Evolutionary conservation across 1,140 invertebrate species (phyloP).

Genomic region (Tetragnatha versicolor): DNA sequence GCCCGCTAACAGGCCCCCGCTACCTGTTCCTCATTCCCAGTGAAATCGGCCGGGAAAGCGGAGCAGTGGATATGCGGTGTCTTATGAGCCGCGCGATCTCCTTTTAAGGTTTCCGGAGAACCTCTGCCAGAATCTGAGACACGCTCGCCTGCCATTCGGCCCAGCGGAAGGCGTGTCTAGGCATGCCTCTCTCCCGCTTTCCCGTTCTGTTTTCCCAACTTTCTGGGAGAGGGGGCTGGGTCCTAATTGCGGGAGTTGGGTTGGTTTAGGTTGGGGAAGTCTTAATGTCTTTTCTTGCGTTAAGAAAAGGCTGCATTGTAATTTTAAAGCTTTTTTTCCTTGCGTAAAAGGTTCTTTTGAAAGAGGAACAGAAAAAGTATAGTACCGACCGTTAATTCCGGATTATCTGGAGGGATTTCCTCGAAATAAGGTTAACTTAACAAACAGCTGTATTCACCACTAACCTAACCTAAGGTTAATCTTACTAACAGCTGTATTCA

Average conservation of each 20-base stretch:
- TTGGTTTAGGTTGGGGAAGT: too few relatives aligned
- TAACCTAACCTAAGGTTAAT: too few relatives aligned
- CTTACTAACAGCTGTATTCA: too few relatives aligned
- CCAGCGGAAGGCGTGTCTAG: neutral
- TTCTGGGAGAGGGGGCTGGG: neutral
- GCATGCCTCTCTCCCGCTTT: slow-evolving; percentile 23
- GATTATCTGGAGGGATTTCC: too few relatives aligned
- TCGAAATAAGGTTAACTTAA: too few relatives aligned
- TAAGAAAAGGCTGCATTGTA: too few relatives aligned
- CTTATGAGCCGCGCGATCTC: slow-evolving; percentile 20
- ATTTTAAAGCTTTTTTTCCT: too few relatives aligned
- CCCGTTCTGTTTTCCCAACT: neutral
- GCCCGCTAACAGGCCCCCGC: slow-evolving; percentile 23
- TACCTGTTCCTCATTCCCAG: slow-evolving; percentile 25
- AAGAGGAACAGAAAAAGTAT: too few relatives aligned
- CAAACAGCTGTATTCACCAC: too few relatives aligned
- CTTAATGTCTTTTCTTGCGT: too few relatives aligned
- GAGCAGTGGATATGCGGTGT: slow-evolving; percentile 28
- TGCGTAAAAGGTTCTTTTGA: too few relatives aligned
- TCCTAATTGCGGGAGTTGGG: neutral
- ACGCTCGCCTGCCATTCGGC: slow-evolving; percentile 10
- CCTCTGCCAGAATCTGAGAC: slow-evolving; percentile 26
- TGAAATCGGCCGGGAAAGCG: slow-evolving; percentile 5
- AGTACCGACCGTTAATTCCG: too few relatives aligned
- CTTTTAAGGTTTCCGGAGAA: slow-evolving; percentile 41